Evolutionary conservation across 2,797 vertebrate species (phyloP), one percentile per base, ranked within the genome.

Genomic region (Anabas testudineus): DNA sequence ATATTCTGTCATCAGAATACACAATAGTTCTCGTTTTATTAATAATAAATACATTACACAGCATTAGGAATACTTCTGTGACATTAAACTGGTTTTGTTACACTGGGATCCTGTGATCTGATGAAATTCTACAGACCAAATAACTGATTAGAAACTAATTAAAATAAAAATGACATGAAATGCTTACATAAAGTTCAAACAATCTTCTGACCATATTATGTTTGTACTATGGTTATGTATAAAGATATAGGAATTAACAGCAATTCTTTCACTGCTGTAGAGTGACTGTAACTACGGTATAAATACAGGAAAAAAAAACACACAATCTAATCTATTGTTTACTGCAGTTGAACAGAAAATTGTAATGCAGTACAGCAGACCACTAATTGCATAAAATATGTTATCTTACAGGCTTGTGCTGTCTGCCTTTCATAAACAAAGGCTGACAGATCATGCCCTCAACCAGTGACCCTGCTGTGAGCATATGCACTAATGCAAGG

Each of bases 401-500:
- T 87, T 92, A 87, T 91, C 90, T 92, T 91, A 91, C 91, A 93
- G 91, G 90, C 91, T 75, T 89, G 87, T 83, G 89, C 89, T 91
- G 91, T 90, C 88, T 84, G 87, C 78, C 61, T 90, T 88, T 91
- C 79, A 90, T 89, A 93, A 93, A 93, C 92, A 92, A 91, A 93
- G 87, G 87, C 91, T 93, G 92, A 92, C 92, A 93, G 91, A 93
- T 92, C 91, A 88, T 90, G 91, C 91, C 91, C 91, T 89, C 74
- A 87, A 89, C 91, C 83, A 83, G 91, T 90, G 91, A 93, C 92
- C 92, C 91, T 89, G 92, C 91, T 93, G 92, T 91, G 92, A 93
- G 91, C 92, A 93, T 93, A 92, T 93, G 92, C 90, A 92, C 91
- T 90, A 91, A 93, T 88, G 88, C 92, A 93, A 93, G 92, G 92